These are phyloP conservation scores for Upupa epops DNA, from an alignment of 2,113 vertebrate species.

Conservation along the genomic window DNA sequence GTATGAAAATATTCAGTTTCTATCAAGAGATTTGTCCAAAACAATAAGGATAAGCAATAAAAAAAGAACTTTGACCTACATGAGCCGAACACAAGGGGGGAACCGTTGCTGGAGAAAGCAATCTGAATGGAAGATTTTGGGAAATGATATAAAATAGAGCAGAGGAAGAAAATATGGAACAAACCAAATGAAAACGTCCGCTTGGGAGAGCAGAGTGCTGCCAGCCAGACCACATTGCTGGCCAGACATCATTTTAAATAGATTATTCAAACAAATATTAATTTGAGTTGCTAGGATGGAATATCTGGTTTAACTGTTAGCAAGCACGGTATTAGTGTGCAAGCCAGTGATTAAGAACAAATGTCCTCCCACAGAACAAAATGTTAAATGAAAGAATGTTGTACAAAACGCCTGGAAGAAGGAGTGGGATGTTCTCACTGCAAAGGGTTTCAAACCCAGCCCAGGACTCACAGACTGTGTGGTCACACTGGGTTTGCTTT, in stretches of 20 bases:
- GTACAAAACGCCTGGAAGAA: neutral
- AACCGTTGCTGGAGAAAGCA: neutral
- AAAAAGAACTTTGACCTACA: neutral
- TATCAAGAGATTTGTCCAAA: neutral
- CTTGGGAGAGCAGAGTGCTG: slow-evolving; percentile 38
- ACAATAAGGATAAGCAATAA: neutral
- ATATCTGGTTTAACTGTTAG: slow-evolving; percentile 69
- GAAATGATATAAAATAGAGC: neutral
- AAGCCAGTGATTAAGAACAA: slow-evolving; percentile 68
- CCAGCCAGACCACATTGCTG: slow-evolving; percentile 70
- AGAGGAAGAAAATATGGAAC: slow-evolving; percentile 51
- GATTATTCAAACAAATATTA: slow-evolving; percentile 76
- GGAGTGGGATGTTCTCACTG: slow-evolving; percentile 36
- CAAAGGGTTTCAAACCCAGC: neutral
- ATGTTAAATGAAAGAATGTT: slow-evolving; percentile 45
- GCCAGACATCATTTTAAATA: slow-evolving; percentile 68
- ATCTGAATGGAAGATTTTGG: slow-evolving; percentile 1
- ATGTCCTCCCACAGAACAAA: slow-evolving; percentile 59
- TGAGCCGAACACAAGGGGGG: neutral
- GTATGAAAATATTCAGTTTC: neutral
- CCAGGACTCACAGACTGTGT: slow-evolving; percentile 12
- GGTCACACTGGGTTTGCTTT: slow-evolving; percentile 16
- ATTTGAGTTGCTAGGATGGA: slow-evolving; percentile 72
- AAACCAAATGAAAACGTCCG: slow-evolving; percentile 44
- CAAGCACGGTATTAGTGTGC: slow-evolving; percentile 47